phyloP scores from a whole-genome alignment of 2,113 vertebrate species.

The Meleagris gallopavo region DNA sequence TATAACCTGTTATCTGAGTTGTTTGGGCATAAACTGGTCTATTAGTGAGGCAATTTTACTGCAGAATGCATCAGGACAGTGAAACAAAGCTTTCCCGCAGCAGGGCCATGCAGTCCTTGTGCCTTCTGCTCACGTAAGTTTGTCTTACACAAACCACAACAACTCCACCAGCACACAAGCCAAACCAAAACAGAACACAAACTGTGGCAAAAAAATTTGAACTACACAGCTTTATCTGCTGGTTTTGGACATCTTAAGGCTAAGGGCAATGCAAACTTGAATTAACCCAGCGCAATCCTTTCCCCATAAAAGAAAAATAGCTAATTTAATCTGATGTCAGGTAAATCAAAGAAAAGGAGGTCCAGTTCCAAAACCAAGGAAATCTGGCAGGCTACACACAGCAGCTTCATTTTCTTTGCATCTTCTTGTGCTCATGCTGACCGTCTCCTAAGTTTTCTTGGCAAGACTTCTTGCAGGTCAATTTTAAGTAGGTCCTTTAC shows the following conservation, averaged over 20 bases:
- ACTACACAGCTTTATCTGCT: background rate
- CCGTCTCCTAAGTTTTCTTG: background rate
- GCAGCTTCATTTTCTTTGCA: background rate
- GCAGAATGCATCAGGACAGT: background rate
- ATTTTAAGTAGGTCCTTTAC: constrained; percentile 7
- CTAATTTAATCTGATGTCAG: background rate
- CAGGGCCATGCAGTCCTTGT: accelerated
- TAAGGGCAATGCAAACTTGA: background rate
- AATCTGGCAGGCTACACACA: background rate
- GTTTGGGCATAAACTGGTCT: background rate
- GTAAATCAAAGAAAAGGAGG: constrained; percentile 8
- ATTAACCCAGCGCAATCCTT: background rate
- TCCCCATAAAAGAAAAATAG: background rate
- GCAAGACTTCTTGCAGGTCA: background rate
- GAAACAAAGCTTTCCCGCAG: background rate
- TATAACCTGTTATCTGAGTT: background rate
- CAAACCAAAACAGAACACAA: background rate
- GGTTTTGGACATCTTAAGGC: background rate
- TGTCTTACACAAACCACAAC: background rate
- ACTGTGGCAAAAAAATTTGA: background rate
- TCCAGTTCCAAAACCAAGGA: background rate
- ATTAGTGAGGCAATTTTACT: background rate
- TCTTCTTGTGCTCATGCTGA: background rate
- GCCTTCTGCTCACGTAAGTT: background rate
- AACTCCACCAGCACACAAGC: background rate